Base-by-base conservation (phyloP, 2,888 invertebrate genomes). In the Elgonia sp. region DNA sequence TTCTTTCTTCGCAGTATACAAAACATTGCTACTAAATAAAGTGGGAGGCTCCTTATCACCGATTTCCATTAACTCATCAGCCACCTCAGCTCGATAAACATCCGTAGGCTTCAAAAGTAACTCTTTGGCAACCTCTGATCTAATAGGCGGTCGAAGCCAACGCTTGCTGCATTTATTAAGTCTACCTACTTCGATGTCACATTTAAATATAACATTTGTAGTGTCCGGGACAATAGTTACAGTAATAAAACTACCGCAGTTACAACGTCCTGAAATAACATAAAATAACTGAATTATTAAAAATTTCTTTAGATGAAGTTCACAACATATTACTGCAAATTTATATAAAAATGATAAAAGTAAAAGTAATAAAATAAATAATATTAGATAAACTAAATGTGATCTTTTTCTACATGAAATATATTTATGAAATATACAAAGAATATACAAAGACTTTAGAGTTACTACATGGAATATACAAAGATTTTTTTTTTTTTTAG, bases 1-100 rank as follows among this genome's bases (percentile, higher is more conserved):
- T 50, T 86, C 55, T 18, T 39, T n/a, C 75, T 87, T 90, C 6
- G 85, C 81, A 12, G 46, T 72, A 20, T 80, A 84, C n/a, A 84
- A 50, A 42, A 85, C 88, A 2, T 65, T 50, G 18, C 62, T 57
- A 12, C 40, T 53, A 10, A 57, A 87, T 53, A 90, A 29, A n/a
- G 67, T 77, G 2, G 86, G 87, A n/a, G 88, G 86, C 53, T 62
- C 60, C 29, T 20, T 20, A 16, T 75, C 62, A 12, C 46, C 62
- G 18, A 62, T 21, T 29, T 62, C 29, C 75, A 75, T 75, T 16
- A 46, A 21, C 21, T 29, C 10, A n/a, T 53, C 20, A 14, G 69
- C 69, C 16, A 29, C 14, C 4, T 70, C 69, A 9, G 40, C 46
- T 7, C 75, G 42, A 40, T 60, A 75, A 29, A 62, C 8, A 18